A percentile compares a stretch with the other conserved stretches of the same genome.
These are phyloP conservation scores for Drosophila colorata DNA, from an alignment of 2,888 invertebrate species.

Conservation along the genomic window DNA sequence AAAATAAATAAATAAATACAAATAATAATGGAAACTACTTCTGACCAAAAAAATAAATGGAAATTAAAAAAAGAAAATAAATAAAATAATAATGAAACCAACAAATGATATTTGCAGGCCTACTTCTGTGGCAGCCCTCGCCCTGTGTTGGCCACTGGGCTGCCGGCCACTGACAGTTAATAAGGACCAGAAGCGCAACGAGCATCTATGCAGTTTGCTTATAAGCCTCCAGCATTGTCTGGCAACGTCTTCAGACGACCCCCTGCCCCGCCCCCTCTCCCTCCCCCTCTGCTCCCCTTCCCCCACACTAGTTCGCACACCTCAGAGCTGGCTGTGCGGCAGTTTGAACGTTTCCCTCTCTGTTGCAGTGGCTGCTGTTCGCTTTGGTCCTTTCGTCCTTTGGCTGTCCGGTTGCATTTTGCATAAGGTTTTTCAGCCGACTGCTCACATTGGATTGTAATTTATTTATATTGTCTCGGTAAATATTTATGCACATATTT, in stretches of 20 bases:
- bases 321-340: no score
- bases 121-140: slow-evolving; percentile 15
- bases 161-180: slow-evolving; percentile 27
- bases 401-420: slow-evolving; percentile 63
- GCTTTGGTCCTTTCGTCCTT: slow-evolving; percentile 1
- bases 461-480: slow-evolving; percentile 75
- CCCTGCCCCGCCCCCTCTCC: no score
- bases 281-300: not conserved
- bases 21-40: no score
- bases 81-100: no score
- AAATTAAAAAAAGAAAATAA: no score
- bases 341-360: no score
- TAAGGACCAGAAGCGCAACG: slow-evolving; percentile 32
- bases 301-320: no score
- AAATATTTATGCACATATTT: slow-evolving; percentile 77
- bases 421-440: slow-evolving; percentile 67
- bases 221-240: slow-evolving; percentile 34
- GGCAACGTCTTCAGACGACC: slow-evolving; percentile 15
- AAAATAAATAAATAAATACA: no score
- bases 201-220: slow-evolving; percentile 17
- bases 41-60: no score
- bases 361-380: not conserved
- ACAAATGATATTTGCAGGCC: no score
- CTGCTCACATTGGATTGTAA: slow-evolving; percentile 58
- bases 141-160: slow-evolving; percentile 3